Evolutionary conservation across 2,113 vertebrate genomes (phyloP).

Genomic region (Cygnus buccinator): DNA sequence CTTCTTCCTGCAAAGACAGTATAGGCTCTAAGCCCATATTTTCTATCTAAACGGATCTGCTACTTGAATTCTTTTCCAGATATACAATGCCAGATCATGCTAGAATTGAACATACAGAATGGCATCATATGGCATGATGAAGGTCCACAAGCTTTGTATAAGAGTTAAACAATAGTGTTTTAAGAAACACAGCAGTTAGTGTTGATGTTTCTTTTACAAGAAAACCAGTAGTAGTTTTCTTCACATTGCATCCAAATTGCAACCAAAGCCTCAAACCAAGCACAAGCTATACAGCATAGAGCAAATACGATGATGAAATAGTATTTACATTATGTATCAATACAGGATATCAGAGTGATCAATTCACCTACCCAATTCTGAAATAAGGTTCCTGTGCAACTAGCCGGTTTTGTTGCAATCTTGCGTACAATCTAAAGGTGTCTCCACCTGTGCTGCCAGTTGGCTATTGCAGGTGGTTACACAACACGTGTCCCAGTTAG

Average conservation of each 20-base stretch:
- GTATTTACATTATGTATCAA: background rate
- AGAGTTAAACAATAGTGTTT: background rate
- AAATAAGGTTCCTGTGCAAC: conserved; percentile 31
- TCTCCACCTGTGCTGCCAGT: conserved; percentile 28
- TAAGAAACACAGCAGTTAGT: background rate
- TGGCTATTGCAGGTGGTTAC: conserved; percentile 43
- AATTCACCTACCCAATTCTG: background rate
- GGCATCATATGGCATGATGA: background rate
- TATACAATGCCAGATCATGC: background rate
- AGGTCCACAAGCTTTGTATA: background rate
- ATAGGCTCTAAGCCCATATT: background rate
- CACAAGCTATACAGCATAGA: background rate
- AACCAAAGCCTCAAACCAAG: conserved; percentile 11
- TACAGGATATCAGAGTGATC: conserved; percentile 18
- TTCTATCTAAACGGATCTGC: background rate
- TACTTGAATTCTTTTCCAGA: background rate
- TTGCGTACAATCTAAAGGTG: conserved; percentile 11
- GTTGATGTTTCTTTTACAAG: background rate
- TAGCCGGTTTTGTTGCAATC: conserved; percentile 35
- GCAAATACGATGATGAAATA: background rate
- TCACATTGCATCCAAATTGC: background rate
- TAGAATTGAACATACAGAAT: background rate
- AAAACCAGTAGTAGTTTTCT: background rate
- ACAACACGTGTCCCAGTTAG: background rate
- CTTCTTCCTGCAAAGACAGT: background rate